Conservation (phyloP, 2,797 vertebrate species). For the Cynodonichthys magdalenae region DNA sequence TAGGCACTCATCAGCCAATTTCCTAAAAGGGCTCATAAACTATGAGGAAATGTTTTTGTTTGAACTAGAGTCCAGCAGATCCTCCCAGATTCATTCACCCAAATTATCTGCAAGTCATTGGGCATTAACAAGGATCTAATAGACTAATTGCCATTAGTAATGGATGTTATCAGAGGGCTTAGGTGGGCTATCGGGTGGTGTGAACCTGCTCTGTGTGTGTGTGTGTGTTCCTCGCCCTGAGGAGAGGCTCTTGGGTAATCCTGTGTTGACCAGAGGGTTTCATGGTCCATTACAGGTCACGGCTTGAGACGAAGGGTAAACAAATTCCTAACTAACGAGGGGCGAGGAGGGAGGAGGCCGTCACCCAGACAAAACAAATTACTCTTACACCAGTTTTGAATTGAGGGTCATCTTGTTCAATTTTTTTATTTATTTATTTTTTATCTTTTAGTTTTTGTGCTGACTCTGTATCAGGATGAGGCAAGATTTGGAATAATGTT, state of each 20-base stretch:
- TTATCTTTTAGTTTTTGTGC: not conserved
- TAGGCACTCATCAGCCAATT: constrained; percentile 19
- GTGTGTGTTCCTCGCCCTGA: constrained; percentile 49
- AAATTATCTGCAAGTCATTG: constrained; percentile 56
- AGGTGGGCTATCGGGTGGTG: constrained; percentile 52
- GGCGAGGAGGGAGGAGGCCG: constrained; percentile 58
- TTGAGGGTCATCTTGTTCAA: not conserved
- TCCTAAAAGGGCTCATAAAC: constrained; percentile 31
- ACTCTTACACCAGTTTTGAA: constrained; percentile 5
- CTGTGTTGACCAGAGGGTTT: constrained; percentile 82
- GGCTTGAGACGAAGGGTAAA: constrained; percentile 77
- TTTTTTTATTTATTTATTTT: not conserved
- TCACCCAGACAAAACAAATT: constrained; percentile 25
- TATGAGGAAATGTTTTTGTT: constrained; percentile 63
- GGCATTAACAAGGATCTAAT: constrained; percentile 76
- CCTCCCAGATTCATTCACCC: constrained; percentile 69
- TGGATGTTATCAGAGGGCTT: constrained; percentile 69
- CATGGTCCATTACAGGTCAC: constrained; percentile 80
- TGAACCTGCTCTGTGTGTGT: constrained; percentile 31
- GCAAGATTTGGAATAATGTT: not conserved
- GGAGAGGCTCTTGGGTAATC: constrained; percentile 77
- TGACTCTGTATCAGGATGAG: not conserved
- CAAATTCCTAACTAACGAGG: constrained; percentile 84
- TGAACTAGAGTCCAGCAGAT: constrained; percentile 49
- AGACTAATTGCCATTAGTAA: constrained; percentile 75